phyloP scores from a whole-genome alignment of 1,140 invertebrate species.

The Carposina sasakii region DNA sequence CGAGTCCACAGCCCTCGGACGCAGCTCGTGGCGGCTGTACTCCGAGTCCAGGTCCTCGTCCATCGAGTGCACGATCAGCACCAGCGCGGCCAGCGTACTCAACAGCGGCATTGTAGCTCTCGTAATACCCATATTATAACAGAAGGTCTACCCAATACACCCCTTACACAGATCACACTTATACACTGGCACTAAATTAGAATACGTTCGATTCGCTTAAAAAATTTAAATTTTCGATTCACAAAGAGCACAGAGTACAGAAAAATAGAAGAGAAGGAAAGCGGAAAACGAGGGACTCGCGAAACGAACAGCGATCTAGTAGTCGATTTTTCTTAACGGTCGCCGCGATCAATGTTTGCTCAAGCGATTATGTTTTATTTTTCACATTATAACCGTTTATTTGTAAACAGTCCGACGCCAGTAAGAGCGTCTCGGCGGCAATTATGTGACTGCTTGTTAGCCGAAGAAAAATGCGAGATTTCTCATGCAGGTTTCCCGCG shows the following conservation, averaged over 20 bases:
- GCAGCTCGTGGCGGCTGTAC: no score
- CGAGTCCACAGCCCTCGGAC: no score
- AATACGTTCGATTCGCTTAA: neutral
- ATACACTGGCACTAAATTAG: constrained; percentile 10
- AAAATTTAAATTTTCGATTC: constrained; percentile 6
- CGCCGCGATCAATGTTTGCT: constrained; percentile 23
- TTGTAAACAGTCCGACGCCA: constrained; percentile 52
- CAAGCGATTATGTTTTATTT: constrained; percentile 29
- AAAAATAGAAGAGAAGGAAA: constrained; percentile 31
- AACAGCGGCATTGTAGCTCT: constrained; percentile 49
- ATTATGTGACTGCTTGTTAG: constrained; percentile 39
- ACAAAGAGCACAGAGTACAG: constrained; percentile 19
- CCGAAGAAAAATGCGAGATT: constrained; percentile 41
- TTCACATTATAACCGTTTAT: constrained; percentile 45
- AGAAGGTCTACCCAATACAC: constrained; percentile 18
- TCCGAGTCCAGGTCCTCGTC: constrained; percentile 38
- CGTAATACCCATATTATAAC: constrained; percentile 58
- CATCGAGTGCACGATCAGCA: constrained; percentile 57
- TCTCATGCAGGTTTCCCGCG: constrained; percentile 47
- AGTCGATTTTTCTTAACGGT: neutral
- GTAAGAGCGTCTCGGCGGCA: constrained; percentile 21
- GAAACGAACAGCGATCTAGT: neutral
- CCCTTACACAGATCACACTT: constrained; percentile 20
- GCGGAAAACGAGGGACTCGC: constrained; percentile 22
- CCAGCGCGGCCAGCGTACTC: constrained; percentile 60